Base-by-base conservation (phyloP, 2,888 invertebrate genomes). In the Azorinus chamasolen region DNA sequence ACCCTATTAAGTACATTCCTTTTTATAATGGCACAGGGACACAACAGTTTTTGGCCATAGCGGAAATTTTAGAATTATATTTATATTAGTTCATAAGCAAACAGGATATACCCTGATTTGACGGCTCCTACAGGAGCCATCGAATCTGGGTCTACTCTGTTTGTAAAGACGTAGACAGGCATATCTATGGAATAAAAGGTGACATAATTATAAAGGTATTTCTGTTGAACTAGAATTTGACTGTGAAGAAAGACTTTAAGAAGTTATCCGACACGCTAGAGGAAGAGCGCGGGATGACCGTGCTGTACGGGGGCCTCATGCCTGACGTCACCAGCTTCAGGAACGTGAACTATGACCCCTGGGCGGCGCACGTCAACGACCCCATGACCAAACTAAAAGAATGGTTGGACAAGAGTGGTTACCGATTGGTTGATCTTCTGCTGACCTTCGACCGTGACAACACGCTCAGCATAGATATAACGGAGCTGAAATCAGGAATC, bases 351-450 rank as follows among this genome's bases (percentile, higher is more conserved):
- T 53, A 66, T 18, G 72, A 83, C 41, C 80, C 74, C 0, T 72
- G 74, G 75, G 73, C 61, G 10, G 50, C 54, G 16, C 72, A 74
- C 61, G 70, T 62, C 25, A 69, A 75, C 14, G 89, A 91, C 63
- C 90, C 90, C 0, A 86, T 91, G 86, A 88, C 89, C 2, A 90
- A 89, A 53, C 81, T 91, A 16, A 86, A 84, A 59, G 73, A 81
- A 27, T 90, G 84, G 79, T 73, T 89, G 16, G 85, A 86, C 16
- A 59, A 84, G 25, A 69, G 79, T 2, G 86, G 87, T 0, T 84
- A 85, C 61, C 64, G 90, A 16, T 78, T 91, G 32, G 81, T 90
- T 12, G 90, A 91, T 66, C 70, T 90, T 1, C 73, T 90, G 53
- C 71, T 83, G 43, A 86, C 85, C 37, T 87, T 89, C 51, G 89